Percentiles rank a stretch among this genome's conserved stretches.
Evolutionary conservation across 2,797 vertebrate genomes (phyloP).

Genomic region (Coregonus ussuriensis): DNA sequence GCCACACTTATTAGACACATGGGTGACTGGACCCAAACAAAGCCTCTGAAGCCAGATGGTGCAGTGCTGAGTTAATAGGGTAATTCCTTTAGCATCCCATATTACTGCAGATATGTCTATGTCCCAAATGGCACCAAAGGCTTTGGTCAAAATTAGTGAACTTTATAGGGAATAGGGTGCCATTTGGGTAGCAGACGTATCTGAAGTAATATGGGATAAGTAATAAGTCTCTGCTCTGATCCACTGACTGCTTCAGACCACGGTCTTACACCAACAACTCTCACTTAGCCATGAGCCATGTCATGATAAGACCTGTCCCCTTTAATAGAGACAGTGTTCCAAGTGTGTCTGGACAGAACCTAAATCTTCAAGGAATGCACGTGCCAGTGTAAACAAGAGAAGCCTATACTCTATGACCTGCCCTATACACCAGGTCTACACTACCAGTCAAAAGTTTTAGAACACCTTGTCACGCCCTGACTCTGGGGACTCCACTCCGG

Average conservation of each 20-base stretch:
- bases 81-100: conserved; percentile 16
- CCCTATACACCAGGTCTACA: conserved; percentile 9
- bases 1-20: not conserved
- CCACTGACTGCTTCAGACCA: not conserved
- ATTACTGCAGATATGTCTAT: not conserved
- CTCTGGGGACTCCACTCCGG: no score
- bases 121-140: no score
- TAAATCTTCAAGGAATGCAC: not conserved
- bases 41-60: conserved; percentile 7
- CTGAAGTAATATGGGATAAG: no score
- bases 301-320: conserved; percentile 14
- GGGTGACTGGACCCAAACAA: conserved; percentile 6
- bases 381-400: not conserved
- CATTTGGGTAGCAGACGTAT: no score
- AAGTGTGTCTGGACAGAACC: not conserved
- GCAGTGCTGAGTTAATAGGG: conserved; percentile 11
- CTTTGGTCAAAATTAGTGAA: no score
- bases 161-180: no score
- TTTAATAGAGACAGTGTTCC: conserved; percentile 11
- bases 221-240: not conserved
- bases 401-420: not conserved
- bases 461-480: no score
- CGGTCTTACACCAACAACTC: not conserved
- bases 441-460: no score
- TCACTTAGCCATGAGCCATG: not conserved